Base-by-base conservation (phyloP, 2,888 invertebrate genomes). In the Dicyrtoma fusca region DNA sequence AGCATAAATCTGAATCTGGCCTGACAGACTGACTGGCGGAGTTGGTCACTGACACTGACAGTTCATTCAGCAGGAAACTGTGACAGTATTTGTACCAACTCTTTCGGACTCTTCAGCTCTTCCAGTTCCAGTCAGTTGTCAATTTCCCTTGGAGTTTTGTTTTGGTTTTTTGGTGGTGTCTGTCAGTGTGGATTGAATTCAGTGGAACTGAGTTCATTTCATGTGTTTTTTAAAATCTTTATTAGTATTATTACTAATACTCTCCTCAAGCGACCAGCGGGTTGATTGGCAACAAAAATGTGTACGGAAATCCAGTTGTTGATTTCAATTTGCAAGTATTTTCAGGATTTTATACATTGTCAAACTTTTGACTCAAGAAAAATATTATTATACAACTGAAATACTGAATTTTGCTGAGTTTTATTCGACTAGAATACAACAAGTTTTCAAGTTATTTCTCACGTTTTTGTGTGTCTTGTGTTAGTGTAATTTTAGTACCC, bases 201-300 rank as follows among this genome's bases (percentile, higher is more conserved):
- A 17, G 13, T 13, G 5, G n/a, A n/a, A 19, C n/a, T 55, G 55
- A 55, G 13, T 55, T 4, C 5, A 5, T 13, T 19, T 49, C 5
- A 19, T 49, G 49, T 17, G 14, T 49, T 19, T 14, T 5, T 6
- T 19, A 17, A 49, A 49, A 49, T 49, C 4, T 49, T 49, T 4
- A 19, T 4, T 11, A n/a, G n/a, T n/a, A n/a, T n/a, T n/a, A n/a
- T n/a, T n/a, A 34, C 34, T 5, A 34, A 34, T 8, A 34, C 19
- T 14, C 14, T 17, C 14, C 3, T 49, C 19, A 19, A 19, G 19
- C 49, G n/a, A 49, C 5, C 25, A 13, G 42, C 42, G 61, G 42
- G 61, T 61, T 61, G 61, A 11, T 19, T 61, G 42, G 61, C 25
- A 61, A 61, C 42, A 14, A 61, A 61, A 44, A 61, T 61, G 61